Evolutionary conservation across 2,888 invertebrate genomes (phyloP), one percentile per base, ranked within the genome.

Genomic region (Sesia bembeciformis): DNA sequence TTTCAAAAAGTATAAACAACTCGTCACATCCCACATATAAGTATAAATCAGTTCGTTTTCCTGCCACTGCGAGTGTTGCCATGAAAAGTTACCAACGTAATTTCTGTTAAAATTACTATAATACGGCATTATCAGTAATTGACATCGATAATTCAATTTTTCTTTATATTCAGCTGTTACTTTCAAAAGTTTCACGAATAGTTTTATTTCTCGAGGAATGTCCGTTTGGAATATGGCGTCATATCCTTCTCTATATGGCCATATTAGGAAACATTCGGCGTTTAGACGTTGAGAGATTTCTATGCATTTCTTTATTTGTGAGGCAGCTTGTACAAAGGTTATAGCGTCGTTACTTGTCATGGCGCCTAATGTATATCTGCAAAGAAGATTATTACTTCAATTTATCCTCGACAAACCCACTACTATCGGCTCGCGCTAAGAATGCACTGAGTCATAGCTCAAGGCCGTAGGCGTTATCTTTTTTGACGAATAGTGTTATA

Each of bases 11-110:
- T 90, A 92, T 66, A 93, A 75, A 40, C 92, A 92, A 55, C 93
- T 93, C 56, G 91, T 91, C 6, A 92, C 91, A 76, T 93, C 92
- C 81, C 91, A 92, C 76, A 92, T 91, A 67, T 93, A 93, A 40
- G 62, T 68, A 59, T 91, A 90, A 54, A 91, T 83, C 42, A 88
- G 67, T 38, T 90, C 90, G 52, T 78, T 64, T 46, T 78, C 74
- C 53, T 70, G 62, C 62, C 67, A 63, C 39, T 57, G 57, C 23
- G 60, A 62, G 62, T 69, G 67, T 63, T 74, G 74, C 75, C 78
- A 76, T 42, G 57, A 52, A 40, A 53, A 55, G 54, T 52, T 56
- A 46, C 52, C 52, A 50, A 50, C 51, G 53, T 59, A 60, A 52
- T 67, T 64, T 51, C 56, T 60, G 60, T 66, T 65, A 55, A 63